Conservation (phyloP, 2,113 vertebrate species). For the Leucopsar rothschildi region DNA sequence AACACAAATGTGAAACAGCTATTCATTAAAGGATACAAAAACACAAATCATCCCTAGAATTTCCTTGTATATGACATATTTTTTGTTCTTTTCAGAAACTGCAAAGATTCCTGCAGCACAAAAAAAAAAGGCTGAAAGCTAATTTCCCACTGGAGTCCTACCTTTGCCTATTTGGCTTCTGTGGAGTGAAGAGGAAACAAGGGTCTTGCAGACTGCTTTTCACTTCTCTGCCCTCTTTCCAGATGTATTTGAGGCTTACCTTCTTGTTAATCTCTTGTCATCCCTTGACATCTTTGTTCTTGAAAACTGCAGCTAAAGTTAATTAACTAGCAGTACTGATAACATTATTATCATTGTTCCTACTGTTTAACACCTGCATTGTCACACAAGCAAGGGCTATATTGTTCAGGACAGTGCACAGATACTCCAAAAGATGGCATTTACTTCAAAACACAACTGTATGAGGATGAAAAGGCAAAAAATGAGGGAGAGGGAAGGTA, state of each 20-base stretch:
- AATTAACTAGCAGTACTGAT: neutral
- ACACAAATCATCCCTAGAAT: neutral
- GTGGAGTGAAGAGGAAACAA: neutral
- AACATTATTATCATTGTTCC: neutral
- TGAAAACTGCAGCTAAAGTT: neutral
- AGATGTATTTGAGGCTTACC: neutral
- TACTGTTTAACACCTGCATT: neutral
- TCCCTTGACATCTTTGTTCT: neutral
- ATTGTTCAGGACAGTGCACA: neutral
- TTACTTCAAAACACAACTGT: neutral
- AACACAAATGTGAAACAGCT: neutral
- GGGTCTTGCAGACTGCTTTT: neutral
- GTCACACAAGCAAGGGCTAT: neutral
- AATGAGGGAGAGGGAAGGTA: neutral
- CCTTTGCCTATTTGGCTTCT: neutral
- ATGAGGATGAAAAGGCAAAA: neutral
- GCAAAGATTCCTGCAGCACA: neutral
- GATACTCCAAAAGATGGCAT: neutral
- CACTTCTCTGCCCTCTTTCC: neutral
- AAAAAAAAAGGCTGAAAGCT: neutral
- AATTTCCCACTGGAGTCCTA: neutral
- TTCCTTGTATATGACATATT: neutral
- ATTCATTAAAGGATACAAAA: neutral
- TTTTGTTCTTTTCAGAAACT: neutral
- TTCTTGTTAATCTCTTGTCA: neutral